phyloP scores from a whole-genome alignment of 1,140 invertebrate genomes.

The Zaprionus capensis region DNA sequence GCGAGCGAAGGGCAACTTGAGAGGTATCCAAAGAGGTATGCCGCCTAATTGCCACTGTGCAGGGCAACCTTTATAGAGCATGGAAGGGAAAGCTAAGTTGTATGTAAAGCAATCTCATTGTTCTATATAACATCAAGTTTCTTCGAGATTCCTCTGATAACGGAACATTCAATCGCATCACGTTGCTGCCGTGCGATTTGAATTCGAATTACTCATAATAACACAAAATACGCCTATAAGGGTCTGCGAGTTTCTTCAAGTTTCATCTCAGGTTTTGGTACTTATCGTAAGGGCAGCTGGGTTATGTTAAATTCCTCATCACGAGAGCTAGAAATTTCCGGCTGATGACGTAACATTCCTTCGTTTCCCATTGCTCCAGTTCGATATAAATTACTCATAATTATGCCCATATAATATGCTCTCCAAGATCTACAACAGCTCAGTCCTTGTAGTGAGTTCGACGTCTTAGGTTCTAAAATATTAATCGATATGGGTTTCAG shows the following conservation, averaged over 20 bases:
- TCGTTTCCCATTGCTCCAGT: too few relatives aligned
- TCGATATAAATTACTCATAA: not conserved
- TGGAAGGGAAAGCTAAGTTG: not conserved
- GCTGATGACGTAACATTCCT: too few relatives aligned
- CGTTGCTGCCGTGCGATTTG: too few relatives aligned
- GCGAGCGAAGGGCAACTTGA: not conserved
- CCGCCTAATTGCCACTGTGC: not conserved
- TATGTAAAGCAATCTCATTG: not conserved
- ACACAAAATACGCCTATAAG: too few relatives aligned
- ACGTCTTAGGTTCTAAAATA: not conserved
- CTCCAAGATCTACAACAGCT: not conserved
- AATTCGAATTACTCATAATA: too few relatives aligned
- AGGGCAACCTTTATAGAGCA: not conserved
- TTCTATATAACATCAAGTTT: not conserved
- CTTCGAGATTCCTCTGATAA: not conserved
- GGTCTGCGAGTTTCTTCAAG: too few relatives aligned
- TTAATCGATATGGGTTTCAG: constrained; percentile 9
- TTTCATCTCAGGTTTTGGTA: too few relatives aligned
- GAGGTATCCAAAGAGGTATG: not conserved
- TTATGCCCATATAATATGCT: not conserved
- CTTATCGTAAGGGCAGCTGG: too few relatives aligned
- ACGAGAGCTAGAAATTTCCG: too few relatives aligned
- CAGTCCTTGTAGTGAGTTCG: not conserved
- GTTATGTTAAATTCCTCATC: too few relatives aligned
- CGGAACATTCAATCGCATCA: too few relatives aligned